Base-by-base conservation (phyloP, 2,888 invertebrate species). In the Papilio gigon region DNA sequence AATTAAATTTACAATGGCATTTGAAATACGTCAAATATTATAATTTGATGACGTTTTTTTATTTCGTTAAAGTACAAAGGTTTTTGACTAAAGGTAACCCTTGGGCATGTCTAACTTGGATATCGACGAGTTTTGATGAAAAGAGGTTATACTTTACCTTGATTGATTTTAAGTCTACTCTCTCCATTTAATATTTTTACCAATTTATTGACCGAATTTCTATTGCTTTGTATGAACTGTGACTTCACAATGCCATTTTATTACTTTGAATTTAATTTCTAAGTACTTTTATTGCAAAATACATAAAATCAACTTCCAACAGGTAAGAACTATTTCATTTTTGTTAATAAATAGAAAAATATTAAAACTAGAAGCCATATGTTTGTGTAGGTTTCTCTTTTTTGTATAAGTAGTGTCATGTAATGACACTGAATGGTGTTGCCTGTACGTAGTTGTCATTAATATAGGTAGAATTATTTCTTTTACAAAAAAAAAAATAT, bases 401-500 rank as follows among this genome's bases (percentile, higher is more conserved):
- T 53, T 53, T 30, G 17, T 9, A 60, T 22, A 40, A 12, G 5
- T 14, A 60, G 50, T 47, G 58, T 44, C 58, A 59, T 65, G 33
- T n/a, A 59, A 58, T 56, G 58, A 30, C 42, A 5, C 20, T 17
- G 8, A 27, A 17, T 47, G 35, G 35, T 59, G 47, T 60, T 37
- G 35, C 44, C 47, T 33, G 3, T 40, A 27, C 20, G 35, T 47
- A 37, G 56, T 42, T 42, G 35, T 65, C 56, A 65, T 37, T 67
- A 63, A 68, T 33, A 1, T 68, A 65, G 65, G n/a, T 65, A 61
- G 61, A 65, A 65, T 53, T 60, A 47, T 68, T 59, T 64, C 35
- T 22, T 69, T 64, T 60, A 68, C 40, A 53, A 40, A 53, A 33
- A 53, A 40, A 53, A 33, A 53, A 69, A 65, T 69, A 65, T 65